Evolutionary conservation across 2,888 invertebrate genomes (phyloP).

Genomic region (Pseudococcus longispinus): DNA sequence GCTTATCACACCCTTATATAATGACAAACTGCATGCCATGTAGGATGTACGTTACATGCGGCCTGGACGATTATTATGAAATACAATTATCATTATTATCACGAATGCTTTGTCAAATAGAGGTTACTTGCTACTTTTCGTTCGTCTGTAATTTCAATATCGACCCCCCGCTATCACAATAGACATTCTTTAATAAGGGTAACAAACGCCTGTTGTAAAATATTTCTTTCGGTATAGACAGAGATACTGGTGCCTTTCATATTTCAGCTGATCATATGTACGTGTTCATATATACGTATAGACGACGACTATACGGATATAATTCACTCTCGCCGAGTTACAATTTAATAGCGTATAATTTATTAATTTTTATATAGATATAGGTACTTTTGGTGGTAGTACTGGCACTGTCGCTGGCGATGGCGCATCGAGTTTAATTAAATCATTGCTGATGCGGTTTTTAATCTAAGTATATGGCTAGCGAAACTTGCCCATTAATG

Average conservation of each 20-base stretch:
- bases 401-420: background rate
- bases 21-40: conserved; percentile 37
- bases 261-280: background rate
- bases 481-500: background rate
- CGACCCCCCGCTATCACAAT: conserved; percentile 46
- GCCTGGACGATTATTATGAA: conserved; percentile 53
- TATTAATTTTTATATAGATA: conserved; percentile 15
- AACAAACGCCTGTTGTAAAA: conserved; percentile 38
- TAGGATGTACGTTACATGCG: conserved; percentile 29
- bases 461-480: background rate
- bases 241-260: conserved; percentile 38
- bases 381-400: background rate
- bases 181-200: conserved; percentile 45
- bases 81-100: conserved; percentile 56
- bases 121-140: conserved; percentile 45
- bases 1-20: conserved; percentile 46
- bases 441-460: background rate
- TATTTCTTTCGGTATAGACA: conserved; percentile 30
- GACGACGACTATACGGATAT: background rate
- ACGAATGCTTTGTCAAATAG: conserved; percentile 46
- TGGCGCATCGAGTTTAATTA: background rate
- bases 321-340: background rate
- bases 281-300: background rate
- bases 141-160: conserved; percentile 35
- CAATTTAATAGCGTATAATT: conserved; percentile 26